A percentile compares a stretch with the other conserved stretches of the same genome.
Conservation (phyloP, 2,888 invertebrate genomes). For the Entomobrya proxima region DNA sequence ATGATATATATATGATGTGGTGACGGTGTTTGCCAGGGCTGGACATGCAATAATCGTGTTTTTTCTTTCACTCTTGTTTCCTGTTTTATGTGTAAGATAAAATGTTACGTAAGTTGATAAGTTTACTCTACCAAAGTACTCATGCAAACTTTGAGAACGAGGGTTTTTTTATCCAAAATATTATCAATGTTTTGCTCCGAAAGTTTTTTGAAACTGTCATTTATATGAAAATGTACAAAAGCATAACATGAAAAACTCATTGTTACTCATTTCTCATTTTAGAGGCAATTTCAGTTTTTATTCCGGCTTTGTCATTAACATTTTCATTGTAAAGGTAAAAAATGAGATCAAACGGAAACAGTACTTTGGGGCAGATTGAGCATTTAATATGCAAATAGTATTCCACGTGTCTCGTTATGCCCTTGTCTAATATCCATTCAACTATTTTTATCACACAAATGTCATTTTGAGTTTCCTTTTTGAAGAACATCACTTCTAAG, state of each 20-base stretch:
- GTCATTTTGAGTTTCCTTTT: not conserved
- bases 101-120: not conserved
- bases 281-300: not conserved
- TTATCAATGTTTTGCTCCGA: too few relatives aligned
- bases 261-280: not conserved
- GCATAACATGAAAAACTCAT: constrained; percentile 1
- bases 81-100: not conserved
- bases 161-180: too few relatives aligned
- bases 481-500: not conserved
- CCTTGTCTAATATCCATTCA: not conserved
- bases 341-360: not conserved
- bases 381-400: not conserved
- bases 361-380: not conserved
- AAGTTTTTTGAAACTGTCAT: too few relatives aligned
- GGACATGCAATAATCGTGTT: constrained; percentile 20
- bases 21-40: too few relatives aligned
- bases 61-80: not conserved
- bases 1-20: too few relatives aligned
- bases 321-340: not conserved
- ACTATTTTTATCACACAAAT: not conserved
- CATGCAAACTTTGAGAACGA: too few relatives aligned
- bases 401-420: not conserved
- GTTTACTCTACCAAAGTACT: not conserved
- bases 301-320: not conserved
- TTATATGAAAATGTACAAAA: not conserved